phyloP scores from a whole-genome alignment of 2,113 vertebrate species.

The Colistium nudipinnis region DNA sequence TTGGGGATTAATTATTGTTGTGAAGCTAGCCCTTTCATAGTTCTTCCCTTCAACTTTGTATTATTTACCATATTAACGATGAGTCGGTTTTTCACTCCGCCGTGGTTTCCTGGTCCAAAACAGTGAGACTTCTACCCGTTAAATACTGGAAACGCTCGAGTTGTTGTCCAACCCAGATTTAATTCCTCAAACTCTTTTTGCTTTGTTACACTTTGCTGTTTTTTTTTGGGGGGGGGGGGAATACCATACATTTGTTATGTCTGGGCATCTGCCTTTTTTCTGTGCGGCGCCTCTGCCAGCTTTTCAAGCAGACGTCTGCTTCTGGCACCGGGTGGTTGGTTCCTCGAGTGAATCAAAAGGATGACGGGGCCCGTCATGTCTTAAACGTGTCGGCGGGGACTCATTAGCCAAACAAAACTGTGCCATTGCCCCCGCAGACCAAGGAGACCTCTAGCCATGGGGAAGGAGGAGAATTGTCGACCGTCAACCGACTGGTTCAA shows the following conservation, averaged over 20 bases:
- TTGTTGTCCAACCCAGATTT: slow-evolving; percentile 50
- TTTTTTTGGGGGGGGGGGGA: slow-evolving; percentile 61
- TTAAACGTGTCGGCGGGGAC: slow-evolving; percentile 76
- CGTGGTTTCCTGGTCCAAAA: slow-evolving; percentile 28
- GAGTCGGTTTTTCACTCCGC: slow-evolving; percentile 15
- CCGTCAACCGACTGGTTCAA: slow-evolving; percentile 47
- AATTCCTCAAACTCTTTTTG: slow-evolving; percentile 42
- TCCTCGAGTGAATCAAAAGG: slow-evolving; percentile 65
- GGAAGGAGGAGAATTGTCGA: slow-evolving; percentile 50
- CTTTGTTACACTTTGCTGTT: slow-evolving; percentile 54
- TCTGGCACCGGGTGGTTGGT: slow-evolving; percentile 64
- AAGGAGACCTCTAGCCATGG: slow-evolving; percentile 48
- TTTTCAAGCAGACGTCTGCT: slow-evolving; percentile 65
- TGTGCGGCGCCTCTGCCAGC: slow-evolving; percentile 59
- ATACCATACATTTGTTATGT: slow-evolving; percentile 67
- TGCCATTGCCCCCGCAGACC: slow-evolving; percentile 62
- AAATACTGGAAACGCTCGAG: slow-evolving; percentile 36
- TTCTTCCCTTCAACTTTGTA: not conserved
- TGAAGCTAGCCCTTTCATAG: not conserved
- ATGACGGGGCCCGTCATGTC: slow-evolving; percentile 71
- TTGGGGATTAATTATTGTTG: slow-evolving; percentile 9
- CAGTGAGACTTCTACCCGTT: slow-evolving; percentile 23
- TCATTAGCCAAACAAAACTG: slow-evolving; percentile 79
- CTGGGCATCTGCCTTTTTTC: slow-evolving; percentile 66
- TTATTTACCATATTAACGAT: slow-evolving; percentile 32